Conservation (phyloP, 53 echinoderm and acorn worm species). For the Holothuria leucospilota region DNA sequence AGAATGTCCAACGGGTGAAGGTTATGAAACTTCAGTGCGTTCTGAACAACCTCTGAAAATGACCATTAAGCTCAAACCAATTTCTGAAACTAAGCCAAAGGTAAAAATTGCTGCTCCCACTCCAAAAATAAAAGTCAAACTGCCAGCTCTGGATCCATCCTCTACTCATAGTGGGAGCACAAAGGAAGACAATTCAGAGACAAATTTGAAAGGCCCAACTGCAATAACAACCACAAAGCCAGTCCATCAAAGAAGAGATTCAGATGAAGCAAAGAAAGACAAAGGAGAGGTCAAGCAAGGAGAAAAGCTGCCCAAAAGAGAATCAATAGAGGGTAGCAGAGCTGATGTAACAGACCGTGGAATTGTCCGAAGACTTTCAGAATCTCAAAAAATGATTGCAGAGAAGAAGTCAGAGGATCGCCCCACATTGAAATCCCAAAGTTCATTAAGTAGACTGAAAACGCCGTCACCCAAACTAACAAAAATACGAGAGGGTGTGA, state of each 20-base stretch:
- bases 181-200: conserved; percentile 14
- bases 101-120: conserved; percentile 61
- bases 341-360: conserved; percentile 45
- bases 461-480: neutral
- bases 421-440: too few species aligned
- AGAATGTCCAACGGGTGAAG: conserved; percentile 67
- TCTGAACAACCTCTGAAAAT: conserved; percentile 82
- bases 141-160: conserved; percentile 65
- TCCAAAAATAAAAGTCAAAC: conserved; percentile 77
- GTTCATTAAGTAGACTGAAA: neutral
- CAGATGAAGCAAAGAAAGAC: conserved; percentile 32
- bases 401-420: neutral
- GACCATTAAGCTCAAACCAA: conserved; percentile 79
- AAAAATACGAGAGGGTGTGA: too few species aligned
- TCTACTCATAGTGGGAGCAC: neutral
- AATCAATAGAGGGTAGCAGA: conserved; percentile 3
- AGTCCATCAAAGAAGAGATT: conserved; percentile 9
- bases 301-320: conserved; percentile 30
- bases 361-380: neutral
- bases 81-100: conserved; percentile 69
- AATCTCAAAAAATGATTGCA: neutral
- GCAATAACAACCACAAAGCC: neutral
- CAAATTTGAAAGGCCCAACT: conserved; percentile 12
- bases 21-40: conserved; percentile 73
- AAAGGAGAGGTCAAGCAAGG: conserved; percentile 51